Conservation (phyloP, 2,888 invertebrate species). For the Limnephilus auricula region DNA sequence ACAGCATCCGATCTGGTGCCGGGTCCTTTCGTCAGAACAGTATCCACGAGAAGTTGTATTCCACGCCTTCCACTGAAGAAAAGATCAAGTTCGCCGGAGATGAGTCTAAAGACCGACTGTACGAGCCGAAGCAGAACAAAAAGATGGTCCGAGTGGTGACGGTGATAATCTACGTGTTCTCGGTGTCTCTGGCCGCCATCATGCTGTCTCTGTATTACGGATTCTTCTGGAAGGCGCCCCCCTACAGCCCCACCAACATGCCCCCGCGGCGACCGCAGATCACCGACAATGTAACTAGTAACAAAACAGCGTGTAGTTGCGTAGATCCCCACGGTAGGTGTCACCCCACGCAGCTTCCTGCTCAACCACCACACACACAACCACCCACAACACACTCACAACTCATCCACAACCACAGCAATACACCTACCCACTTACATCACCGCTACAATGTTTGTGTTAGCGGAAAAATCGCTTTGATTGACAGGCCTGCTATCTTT, state of each 20-base stretch:
- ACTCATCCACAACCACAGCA: not conserved
- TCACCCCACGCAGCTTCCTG: slow-evolving; percentile 52
- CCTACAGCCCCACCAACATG: slow-evolving; percentile 77
- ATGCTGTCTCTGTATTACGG: slow-evolving; percentile 96
- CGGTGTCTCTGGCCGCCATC: slow-evolving; percentile 95
- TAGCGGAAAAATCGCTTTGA: not conserved
- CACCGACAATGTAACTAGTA: slow-evolving; percentile 64
- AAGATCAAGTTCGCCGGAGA: slow-evolving; percentile 83
- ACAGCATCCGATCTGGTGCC: slow-evolving; percentile 76
- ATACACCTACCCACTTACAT: not conserved
- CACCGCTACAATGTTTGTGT: not conserved
- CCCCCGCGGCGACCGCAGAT: slow-evolving; percentile 56
- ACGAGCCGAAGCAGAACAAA: slow-evolving; percentile 90
- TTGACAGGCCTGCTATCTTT: not conserved
- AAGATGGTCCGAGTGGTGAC: slow-evolving; percentile 94
- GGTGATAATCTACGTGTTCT: slow-evolving; percentile 94
- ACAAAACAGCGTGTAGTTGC: slow-evolving; percentile 61
- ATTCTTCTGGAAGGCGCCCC: slow-evolving; percentile 90
- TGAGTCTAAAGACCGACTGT: slow-evolving; percentile 83
- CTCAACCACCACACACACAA: slow-evolving; percentile 8
- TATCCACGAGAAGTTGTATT: slow-evolving; percentile 66
- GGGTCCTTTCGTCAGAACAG: slow-evolving; percentile 72
- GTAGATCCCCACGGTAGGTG: slow-evolving; percentile 64
- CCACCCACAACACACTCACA: not conserved
- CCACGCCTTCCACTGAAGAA: slow-evolving; percentile 72